phyloP scores from a whole-genome alignment of 2,113 vertebrate genomes.

The Osmerus eperlanus region DNA sequence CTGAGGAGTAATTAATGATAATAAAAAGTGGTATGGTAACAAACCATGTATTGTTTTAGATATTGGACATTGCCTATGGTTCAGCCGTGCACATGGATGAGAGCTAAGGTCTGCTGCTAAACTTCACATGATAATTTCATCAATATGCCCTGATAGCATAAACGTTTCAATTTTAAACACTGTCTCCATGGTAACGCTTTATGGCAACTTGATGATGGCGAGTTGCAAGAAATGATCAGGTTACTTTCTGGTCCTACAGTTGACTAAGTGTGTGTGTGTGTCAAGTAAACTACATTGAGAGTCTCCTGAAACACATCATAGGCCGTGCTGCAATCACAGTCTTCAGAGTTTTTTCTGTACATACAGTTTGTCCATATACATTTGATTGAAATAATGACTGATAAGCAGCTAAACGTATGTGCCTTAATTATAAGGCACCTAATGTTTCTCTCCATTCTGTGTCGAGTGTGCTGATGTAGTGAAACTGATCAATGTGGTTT shows the following conservation, averaged over 20 bases:
- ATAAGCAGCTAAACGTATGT: too few species aligned
- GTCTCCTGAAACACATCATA: neutral
- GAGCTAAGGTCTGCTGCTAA: neutral
- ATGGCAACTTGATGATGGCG: constrained; percentile 11
- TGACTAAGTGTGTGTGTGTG: neutral
- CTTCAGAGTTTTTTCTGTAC: too few species aligned
- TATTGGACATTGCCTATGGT: too few species aligned
- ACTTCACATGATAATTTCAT: constrained; percentile 18
- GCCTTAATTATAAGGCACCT: too few species aligned
- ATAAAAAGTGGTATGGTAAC: too few species aligned
- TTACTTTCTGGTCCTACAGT: neutral
- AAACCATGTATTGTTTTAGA: too few species aligned
- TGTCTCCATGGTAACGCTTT: constrained; percentile 21
- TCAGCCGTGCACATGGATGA: neutral
- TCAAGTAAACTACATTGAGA: neutral
- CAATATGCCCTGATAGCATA: constrained; percentile 3
- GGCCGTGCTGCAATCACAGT: constrained; percentile 6
- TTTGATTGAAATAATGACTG: too few species aligned
- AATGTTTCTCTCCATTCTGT: too few species aligned
- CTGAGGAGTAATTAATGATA: too few species aligned
- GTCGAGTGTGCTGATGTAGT: too few species aligned
- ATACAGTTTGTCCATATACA: too few species aligned
- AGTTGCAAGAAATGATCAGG: constrained; percentile 4
- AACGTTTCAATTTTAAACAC: constrained; percentile 4
- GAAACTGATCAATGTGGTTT: neutral